Evolutionary conservation across 2,113 vertebrate genomes (phyloP), one percentile per base, ranked within the genome.

Genomic region (Tinamus guttatus): DNA sequence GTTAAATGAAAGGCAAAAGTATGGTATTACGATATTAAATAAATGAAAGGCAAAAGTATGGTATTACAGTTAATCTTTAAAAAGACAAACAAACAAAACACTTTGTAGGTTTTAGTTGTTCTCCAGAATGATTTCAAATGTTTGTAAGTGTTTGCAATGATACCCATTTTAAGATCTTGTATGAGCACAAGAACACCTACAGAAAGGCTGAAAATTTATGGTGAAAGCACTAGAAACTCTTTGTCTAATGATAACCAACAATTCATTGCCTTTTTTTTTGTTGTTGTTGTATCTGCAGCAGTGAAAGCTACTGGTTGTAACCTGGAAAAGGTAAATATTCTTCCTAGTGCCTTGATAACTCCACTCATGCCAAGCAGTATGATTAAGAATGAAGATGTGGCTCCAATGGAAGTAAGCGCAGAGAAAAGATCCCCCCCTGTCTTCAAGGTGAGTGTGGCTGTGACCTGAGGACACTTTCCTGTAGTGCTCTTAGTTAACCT

Each of bases 331-430:
- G 98, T 98, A 58, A 98, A 97, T 94, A 97, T 98, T 83, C 97
- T 98, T 94, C 97, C 98, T 96, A 98, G 96, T 98, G 96, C 98
- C 94, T 98, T 99, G 98, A 98, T 99, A 95, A 98, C 99, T 94
- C 98, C 98, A 4, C 97, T 99, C 78, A 98, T 99, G 96, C 98
- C 98, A 91, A 98, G 96, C 96, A 97, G 94, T 94, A 97, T 98
- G 97, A 98, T 99, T 91, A 99, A 99, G 97, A 99, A 98, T 82
- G 99, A 99, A 97, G 99, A 99, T 63, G 98, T 98, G 92, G 99
- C 99, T 96, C 99, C 99, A 41, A 99, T 99, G 99, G 99, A 99
- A 97, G 98, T 99, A 89, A 98, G 98, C 84, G 98, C 98, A 93
- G 99, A 99, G 93, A 98, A 99, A 45, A 97, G 98, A 88, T 96